A percentile compares a stretch with the other conserved stretches of the same genome.
Conservation (phyloP, 2,113 vertebrate species). For the Boulengeromyrus knoepffleri region DNA sequence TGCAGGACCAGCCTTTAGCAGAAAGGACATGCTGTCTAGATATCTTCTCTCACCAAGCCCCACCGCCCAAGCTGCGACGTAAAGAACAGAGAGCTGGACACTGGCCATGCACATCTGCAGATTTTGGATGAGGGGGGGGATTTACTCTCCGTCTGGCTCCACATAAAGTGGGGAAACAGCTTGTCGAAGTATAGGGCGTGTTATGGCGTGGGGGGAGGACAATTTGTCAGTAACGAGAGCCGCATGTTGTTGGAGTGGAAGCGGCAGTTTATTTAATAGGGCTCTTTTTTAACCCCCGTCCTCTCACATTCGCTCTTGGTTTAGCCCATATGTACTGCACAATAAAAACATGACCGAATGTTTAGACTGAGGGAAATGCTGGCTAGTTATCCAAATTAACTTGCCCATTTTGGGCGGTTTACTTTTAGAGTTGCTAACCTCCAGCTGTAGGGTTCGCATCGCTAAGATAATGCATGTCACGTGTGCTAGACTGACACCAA, state of each 20-base stretch:
- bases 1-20: slow-evolving; percentile 25
- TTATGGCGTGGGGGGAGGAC: background rate
- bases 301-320: background rate
- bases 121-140: slow-evolving; percentile 16
- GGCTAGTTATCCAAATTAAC: background rate
- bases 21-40: slow-evolving; percentile 33
- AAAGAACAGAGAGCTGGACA: slow-evolving; percentile 44
- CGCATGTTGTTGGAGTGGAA: background rate
- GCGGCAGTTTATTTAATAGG: background rate
- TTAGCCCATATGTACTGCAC: background rate
- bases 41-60: slow-evolving; percentile 41
- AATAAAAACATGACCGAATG: background rate
- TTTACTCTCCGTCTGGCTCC: background rate
- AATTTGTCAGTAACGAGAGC: slow-evolving; percentile 10
- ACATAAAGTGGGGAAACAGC: background rate
- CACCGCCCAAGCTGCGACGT: slow-evolving; percentile 27
- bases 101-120: slow-evolving; percentile 48
- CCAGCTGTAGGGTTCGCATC: background rate
- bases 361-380: background rate
- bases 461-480: background rate
- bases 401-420: background rate
- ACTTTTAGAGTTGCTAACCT: background rate
- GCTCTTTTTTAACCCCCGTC: background rate
- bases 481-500: background rate
- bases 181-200: background rate